phyloP scores from a whole-genome alignment of 2,888 invertebrate species.

The Melieria picta region DNA sequence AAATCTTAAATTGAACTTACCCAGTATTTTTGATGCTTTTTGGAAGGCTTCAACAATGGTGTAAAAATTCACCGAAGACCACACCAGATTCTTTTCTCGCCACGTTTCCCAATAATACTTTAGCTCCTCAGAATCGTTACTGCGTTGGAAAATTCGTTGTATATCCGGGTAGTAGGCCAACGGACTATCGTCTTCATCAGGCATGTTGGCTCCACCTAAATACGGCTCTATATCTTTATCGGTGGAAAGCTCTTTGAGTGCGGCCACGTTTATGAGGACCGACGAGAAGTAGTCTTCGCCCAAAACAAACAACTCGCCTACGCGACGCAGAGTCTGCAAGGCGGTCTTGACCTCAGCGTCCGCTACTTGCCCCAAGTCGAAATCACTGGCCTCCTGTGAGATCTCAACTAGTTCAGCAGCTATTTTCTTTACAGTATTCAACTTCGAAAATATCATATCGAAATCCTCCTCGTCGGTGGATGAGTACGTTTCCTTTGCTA shows the following conservation, averaged over 20 bases:
- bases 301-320: conserved; percentile 56
- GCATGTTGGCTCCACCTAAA: conserved; percentile 56
- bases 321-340: conserved; percentile 54
- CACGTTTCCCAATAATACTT: conserved; percentile 62
- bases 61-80: conserved; percentile 59
- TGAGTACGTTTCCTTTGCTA: conserved; percentile 58
- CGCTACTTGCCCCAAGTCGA: conserved; percentile 47
- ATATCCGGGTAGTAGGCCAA: conserved; percentile 61
- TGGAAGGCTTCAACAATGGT: conserved; percentile 58
- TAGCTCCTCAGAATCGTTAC: conserved; percentile 55
- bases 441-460: conserved; percentile 55
- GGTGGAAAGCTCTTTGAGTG: conserved; percentile 56
- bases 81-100: conserved; percentile 58
- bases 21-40: conserved; percentile 56
- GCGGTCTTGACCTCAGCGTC: conserved; percentile 52
- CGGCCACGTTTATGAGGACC: conserved; percentile 55
- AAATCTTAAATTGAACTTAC: conserved; percentile 33
- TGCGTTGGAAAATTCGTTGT: conserved; percentile 56
- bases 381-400: conserved; percentile 70
- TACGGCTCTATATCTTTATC: conserved; percentile 70
- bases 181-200: conserved; percentile 54
- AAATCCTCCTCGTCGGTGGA: conserved; percentile 57
- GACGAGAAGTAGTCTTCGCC: conserved; percentile 61
- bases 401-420: conserved; percentile 59
- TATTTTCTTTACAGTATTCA: conserved; percentile 57